A percentile compares a stretch with the other conserved stretches of the same genome.
phyloP scores from a whole-genome alignment of 1,140 invertebrate species.

The Liolophura sinensis region DNA sequence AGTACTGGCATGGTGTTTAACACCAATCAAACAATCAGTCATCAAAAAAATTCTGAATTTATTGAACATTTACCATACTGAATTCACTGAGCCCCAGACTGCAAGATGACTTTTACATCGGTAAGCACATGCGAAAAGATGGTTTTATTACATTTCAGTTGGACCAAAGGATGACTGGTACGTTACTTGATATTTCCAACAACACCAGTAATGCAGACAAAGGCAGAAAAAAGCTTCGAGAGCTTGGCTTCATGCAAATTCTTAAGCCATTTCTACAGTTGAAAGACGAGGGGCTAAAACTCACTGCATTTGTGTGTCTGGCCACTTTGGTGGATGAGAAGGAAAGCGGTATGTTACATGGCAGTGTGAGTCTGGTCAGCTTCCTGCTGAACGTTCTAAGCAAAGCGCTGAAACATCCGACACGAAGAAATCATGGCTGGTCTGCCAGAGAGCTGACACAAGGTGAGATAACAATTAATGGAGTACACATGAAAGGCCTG shows the following conservation, averaged over 20 bases:
- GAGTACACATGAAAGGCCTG: no score
- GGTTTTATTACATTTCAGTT: no score
- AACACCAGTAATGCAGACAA: slow-evolving; percentile 10
- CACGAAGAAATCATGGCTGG: slow-evolving; percentile 11
- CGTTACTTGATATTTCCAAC: no score
- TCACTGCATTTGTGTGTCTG: slow-evolving; percentile 8
- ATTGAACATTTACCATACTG: no score
- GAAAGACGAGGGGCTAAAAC: not conserved
- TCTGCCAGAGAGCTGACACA: slow-evolving; percentile 10
- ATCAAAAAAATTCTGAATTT: no score
- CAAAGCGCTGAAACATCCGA: slow-evolving; percentile 1
- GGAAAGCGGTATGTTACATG: slow-evolving; percentile 2
- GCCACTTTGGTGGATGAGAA: slow-evolving; percentile 16
- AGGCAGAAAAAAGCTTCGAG: not conserved
- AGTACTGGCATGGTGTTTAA: no score
- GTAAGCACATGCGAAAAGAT: no score
- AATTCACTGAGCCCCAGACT: no score
- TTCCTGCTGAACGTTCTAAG: slow-evolving; percentile 8
- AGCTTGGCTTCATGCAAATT: slow-evolving; percentile 8
- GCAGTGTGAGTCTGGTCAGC: slow-evolving; percentile 5
- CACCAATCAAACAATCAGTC: no score
- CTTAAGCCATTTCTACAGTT: slow-evolving; percentile 6
- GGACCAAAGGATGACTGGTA: no score
- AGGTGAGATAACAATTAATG: no score
- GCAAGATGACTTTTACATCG: no score